phyloP scores from a whole-genome alignment of 2,888 invertebrate species.

The Scaptomyza polygonia region DNA sequence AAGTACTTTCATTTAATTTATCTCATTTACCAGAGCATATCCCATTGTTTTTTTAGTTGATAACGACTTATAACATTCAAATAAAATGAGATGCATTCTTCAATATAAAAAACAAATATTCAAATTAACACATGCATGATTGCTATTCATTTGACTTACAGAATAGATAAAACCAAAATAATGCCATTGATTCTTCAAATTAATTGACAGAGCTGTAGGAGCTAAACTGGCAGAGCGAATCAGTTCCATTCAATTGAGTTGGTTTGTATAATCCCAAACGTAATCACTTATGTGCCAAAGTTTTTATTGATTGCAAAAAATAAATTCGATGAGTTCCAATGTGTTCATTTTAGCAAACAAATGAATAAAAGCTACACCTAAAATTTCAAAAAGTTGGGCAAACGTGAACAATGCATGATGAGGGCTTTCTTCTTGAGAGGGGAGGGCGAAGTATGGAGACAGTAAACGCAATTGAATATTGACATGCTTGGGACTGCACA shows the following conservation, averaged over 20 bases:
- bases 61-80: too few species aligned
- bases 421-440: too few species aligned
- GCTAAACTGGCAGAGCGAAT: constrained; percentile 10
- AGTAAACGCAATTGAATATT: too few species aligned
- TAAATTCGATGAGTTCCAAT: constrained; percentile 39
- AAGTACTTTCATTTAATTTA: too few species aligned
- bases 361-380: constrained; percentile 19
- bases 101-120: too few species aligned
- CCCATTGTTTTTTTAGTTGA: too few species aligned
- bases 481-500: constrained; percentile 26
- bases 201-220: constrained; percentile 20
- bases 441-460: too few species aligned
- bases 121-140: too few species aligned
- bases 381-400: constrained; percentile 1
- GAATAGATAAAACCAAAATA: constrained; percentile 9
- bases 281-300: too few species aligned
- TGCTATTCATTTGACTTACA: constrained; percentile 19
- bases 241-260: constrained; percentile 11
- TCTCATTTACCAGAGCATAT: too few species aligned
- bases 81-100: too few species aligned
- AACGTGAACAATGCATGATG: not conserved
- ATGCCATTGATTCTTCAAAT: not conserved
- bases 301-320: constrained; percentile 1
- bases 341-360: constrained; percentile 30
- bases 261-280: too few species aligned